Evolutionary conservation across 2,888 invertebrate genomes (phyloP), one percentile per base, ranked within the genome.

Genomic region (Smittia sp.): DNA sequence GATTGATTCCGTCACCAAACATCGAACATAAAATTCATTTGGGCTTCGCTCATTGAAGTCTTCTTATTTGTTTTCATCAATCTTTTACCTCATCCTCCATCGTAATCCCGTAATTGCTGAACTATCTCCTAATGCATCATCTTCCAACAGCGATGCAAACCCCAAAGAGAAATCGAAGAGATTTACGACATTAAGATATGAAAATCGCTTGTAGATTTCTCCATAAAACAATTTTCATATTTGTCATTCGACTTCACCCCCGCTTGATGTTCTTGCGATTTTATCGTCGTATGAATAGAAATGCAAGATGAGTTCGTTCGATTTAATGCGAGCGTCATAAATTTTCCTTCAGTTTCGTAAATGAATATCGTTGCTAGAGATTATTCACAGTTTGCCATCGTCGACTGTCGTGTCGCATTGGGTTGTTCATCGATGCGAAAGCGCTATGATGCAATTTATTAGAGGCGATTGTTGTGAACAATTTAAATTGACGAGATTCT

Each of bases 181-280:
- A 72, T 70, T 54, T 70, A 58, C 52, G 70, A 58, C 13, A 39
- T 27, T 72, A 27, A 24, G 63, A 63, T 24, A 63, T 63, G 63
- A 27, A 18, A 15, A 46, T 46, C n/a, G 2, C 11, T 68, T 41
- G n/a, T 24, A 15, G 39, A 38, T 67, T 52, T 68, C 38, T 24
- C 58, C 70, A 62, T 58, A 69, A 69, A 69, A 69, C 52, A 69
- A 69, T 69, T 69, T 69, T 69, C 58, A 72, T 72, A 72, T 72
- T 72, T 72, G 72, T 72, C 72, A 62, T 72, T 72, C 27, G n/a
- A 2, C 22, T 58, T 54, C 54, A 22, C 72, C 54, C 72, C 22
- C 58, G 54, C 20, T 69, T 13, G 4, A 63, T 25, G 15, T 58
- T 11, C 27, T 24, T 22, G 15, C 32, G 18, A 54, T 72, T 72